Evolutionary conservation across 2,797 vertebrate genomes (phyloP).

Genomic region (Hemitrygon akajei): DNA sequence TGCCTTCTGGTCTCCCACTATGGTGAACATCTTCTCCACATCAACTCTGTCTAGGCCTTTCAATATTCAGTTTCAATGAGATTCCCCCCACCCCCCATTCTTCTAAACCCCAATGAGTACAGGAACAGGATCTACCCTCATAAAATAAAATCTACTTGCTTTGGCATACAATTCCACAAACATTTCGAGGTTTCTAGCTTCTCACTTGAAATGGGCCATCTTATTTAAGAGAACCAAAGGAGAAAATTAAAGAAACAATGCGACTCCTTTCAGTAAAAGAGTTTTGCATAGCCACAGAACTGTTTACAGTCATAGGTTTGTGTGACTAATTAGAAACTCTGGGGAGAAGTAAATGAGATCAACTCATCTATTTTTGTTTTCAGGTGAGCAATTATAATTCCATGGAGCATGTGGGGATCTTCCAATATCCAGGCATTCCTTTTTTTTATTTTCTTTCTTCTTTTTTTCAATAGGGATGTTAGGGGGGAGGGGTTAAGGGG

Average conservation of each 20-base stretch:
- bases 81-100: no score
- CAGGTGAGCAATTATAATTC: neutral
- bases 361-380: neutral
- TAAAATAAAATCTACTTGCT: neutral
- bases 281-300: neutral
- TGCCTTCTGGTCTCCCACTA: no score
- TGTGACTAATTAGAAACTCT: neutral
- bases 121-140: neutral
- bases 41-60: no score
- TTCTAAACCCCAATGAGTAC: no score
- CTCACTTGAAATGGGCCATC: neutral
- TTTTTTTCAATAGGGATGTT: no score
- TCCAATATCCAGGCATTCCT: no score
- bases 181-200: neutral
- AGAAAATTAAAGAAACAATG: neutral
- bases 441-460: no score
- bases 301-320: neutral
- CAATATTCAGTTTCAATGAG: no score
- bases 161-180: neutral
- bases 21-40: no score
- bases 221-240: neutral
- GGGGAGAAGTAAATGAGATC: conserved; percentile 8
- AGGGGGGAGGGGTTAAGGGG: no score
- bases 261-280: neutral
- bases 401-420: no score